A percentile compares a stretch with the other conserved stretches of the same genome.
Evolutionary conservation across 2,113 vertebrate species (phyloP).

Genomic region (Nasalis larvatus): DNA sequence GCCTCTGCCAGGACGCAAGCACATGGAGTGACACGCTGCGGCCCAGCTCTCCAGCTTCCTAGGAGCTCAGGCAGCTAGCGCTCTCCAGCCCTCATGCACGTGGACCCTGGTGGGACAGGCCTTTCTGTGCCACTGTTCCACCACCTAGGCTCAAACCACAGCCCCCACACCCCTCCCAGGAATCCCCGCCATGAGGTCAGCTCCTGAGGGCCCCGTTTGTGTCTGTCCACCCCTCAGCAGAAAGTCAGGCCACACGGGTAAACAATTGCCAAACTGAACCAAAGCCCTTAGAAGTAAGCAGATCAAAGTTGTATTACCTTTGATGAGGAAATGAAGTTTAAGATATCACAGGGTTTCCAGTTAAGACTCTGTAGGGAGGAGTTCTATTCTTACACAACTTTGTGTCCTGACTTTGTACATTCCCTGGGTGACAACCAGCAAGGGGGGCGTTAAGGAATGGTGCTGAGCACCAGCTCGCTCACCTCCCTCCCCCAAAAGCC

Average conservation of each 20-base stretch:
- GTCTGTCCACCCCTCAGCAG: background rate
- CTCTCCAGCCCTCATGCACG: background rate
- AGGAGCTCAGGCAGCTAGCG: background rate
- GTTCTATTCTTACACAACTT: background rate
- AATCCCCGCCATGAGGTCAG: too few relatives aligned
- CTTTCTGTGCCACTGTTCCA: too few relatives aligned
- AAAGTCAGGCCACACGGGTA: accelerated
- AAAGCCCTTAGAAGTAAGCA: accelerated
- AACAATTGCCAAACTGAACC: background rate
- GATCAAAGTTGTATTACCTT: background rate
- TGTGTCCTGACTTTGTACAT: background rate
- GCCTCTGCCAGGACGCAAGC: background rate
- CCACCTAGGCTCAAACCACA: too few relatives aligned
- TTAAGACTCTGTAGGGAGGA: background rate
- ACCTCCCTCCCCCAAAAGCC: background rate
- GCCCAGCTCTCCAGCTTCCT: background rate
- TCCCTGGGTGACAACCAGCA: too few relatives aligned
- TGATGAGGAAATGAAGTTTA: background rate
- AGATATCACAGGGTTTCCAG: too few relatives aligned
- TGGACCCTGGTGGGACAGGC: background rate
- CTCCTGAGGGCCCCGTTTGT: background rate
- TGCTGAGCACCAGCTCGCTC: background rate
- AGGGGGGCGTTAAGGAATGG: too few relatives aligned
- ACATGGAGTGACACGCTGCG: too few relatives aligned
- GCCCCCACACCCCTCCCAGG: too few relatives aligned